Evolutionary conservation across 2,888 invertebrate genomes (phyloP).

Genomic region (Zelleria hepariella): DNA sequence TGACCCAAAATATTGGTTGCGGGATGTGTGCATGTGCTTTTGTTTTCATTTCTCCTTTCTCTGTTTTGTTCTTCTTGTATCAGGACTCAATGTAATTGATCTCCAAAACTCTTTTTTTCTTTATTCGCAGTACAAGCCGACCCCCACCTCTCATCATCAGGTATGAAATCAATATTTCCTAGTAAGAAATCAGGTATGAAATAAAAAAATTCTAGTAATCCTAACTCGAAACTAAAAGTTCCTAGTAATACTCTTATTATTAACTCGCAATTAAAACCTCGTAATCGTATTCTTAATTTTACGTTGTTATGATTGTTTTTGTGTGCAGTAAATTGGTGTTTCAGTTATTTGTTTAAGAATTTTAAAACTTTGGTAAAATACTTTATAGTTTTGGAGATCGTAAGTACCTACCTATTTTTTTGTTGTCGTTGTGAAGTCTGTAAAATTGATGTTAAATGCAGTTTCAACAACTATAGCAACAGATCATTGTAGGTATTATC

Average conservation of each 20-base stretch:
- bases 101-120: neutral
- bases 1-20: too few species aligned
- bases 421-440: neutral
- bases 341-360: too few species aligned
- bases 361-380: too few species aligned
- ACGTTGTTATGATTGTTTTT: neutral
- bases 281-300: neutral
- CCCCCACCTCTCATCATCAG: neutral
- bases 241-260: neutral
- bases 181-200: too few species aligned
- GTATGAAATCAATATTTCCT: neutral
- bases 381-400: neutral
- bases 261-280: too few species aligned
- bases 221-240: neutral
- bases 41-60: neutral
- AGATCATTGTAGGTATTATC: too few species aligned
- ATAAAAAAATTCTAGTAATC: too few species aligned
- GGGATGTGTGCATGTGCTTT: neutral
- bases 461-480: too few species aligned
- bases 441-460: too few species aligned
- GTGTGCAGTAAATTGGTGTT: neutral
- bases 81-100: slow-evolving; percentile 22
- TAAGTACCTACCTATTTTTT: neutral
- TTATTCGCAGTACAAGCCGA: neutral
- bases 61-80: neutral